Conservation (phyloP, 1,140 invertebrate species). For the Meloidogyne hapla region DNA sequence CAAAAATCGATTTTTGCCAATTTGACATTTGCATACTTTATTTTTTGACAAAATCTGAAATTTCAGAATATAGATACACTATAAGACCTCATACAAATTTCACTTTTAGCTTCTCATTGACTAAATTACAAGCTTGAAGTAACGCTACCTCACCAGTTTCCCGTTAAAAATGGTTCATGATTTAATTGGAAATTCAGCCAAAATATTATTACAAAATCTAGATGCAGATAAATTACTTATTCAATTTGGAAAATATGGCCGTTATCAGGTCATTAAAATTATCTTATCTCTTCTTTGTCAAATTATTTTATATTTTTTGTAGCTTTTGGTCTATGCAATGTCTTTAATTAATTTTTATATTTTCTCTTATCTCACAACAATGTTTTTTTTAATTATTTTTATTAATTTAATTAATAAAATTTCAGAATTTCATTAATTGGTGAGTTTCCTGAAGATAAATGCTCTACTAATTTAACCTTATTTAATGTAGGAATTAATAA, state of each 20-base stretch:
- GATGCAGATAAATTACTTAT: constrained; percentile 50
- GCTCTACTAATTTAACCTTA: neutral
- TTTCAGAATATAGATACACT: no score
- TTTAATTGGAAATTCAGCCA: neutral
- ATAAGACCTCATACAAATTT: no score
- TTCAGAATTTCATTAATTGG: constrained; percentile 42
- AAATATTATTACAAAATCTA: constrained; percentile 31
- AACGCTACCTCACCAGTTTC: no score
- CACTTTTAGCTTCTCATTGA: no score
- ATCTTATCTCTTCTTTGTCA: neutral
- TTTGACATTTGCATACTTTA: no score
- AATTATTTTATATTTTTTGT: constrained; percentile 27
- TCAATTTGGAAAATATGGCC: constrained; percentile 50
- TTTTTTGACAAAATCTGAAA: no score
- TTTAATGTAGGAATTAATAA: constrained; percentile 12
- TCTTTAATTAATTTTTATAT: constrained; percentile 39
- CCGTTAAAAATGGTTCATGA: neutral
- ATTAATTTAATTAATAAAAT: neutral
- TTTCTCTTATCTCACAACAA: constrained; percentile 50
- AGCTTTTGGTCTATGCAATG: constrained; percentile 54
- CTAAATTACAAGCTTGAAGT: no score
- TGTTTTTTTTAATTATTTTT: constrained; percentile 13
- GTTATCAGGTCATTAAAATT: constrained; percentile 41
- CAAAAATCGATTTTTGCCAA: no score
- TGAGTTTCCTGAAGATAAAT: constrained; percentile 24